A percentile compares a stretch with the other conserved stretches of the same genome.
Conservation (phyloP, 2,797 vertebrate genomes). For the Hoplostethus atlanticus region DNA sequence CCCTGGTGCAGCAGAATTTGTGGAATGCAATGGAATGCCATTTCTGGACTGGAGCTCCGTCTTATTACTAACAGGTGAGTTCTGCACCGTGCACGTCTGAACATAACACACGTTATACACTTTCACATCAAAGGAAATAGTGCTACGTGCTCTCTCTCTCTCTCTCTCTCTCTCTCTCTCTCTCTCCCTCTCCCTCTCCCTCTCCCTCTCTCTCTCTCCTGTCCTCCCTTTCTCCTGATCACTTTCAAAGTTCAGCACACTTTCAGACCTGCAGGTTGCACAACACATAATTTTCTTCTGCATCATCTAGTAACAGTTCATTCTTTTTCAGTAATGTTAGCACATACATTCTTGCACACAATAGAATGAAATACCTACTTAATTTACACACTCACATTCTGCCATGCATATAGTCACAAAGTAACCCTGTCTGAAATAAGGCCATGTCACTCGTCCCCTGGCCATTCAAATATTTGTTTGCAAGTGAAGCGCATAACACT, state of each 20-base stretch:
- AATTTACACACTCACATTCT: slow-evolving; percentile 27
- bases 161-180: not conserved
- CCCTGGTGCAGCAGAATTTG: slow-evolving; percentile 84
- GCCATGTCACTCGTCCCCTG: slow-evolving; percentile 72
- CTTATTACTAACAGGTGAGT: slow-evolving; percentile 90
- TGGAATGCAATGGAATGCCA: slow-evolving; percentile 86
- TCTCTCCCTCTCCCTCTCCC: not conserved
- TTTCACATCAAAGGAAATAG: slow-evolving; percentile 68
- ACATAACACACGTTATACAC: slow-evolving; percentile 68
- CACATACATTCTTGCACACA: slow-evolving; percentile 66
- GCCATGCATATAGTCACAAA: slow-evolving; percentile 43
- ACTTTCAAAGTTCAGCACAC: not conserved
- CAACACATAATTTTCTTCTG: slow-evolving; percentile 43
- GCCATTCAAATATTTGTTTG: slow-evolving; percentile 81
- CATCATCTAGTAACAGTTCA: slow-evolving; percentile 44
- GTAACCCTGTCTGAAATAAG: slow-evolving; percentile 70
- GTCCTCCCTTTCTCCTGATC: not conserved
- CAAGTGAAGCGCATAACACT: slow-evolving; percentile 72
- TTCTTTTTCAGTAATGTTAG: slow-evolving; percentile 54
- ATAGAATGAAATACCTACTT: slow-evolving; percentile 39
- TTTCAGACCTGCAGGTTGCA: slow-evolving; percentile 1
- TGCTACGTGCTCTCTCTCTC: slow-evolving; percentile 21
- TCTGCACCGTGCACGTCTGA: slow-evolving; percentile 73
- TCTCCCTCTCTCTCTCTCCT: not conserved
- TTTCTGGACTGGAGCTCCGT: slow-evolving; percentile 77